These are phyloP conservation scores for Spicauda simplicius DNA, from an alignment of 2,888 invertebrate genomes.

Conservation along the genomic window DNA sequence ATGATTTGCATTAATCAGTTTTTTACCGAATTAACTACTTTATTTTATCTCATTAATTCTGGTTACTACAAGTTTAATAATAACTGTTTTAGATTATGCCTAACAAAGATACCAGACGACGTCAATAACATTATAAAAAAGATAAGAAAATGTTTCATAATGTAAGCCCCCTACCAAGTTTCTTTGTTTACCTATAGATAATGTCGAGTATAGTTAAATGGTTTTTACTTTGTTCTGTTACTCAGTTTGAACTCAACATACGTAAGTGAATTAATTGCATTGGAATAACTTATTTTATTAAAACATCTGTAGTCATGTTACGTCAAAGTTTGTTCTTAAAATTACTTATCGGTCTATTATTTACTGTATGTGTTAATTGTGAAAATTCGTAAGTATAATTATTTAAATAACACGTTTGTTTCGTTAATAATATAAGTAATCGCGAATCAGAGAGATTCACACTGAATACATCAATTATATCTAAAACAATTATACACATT, in stretches of 20 bases:
- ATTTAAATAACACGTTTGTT: too few relatives aligned
- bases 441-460: too few relatives aligned
- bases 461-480: too few relatives aligned
- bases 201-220: conserved; percentile 17
- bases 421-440: too few relatives aligned
- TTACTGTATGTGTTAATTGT: conserved; percentile 43
- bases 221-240: conserved; percentile 9
- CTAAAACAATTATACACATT: too few relatives aligned
- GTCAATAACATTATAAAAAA: conserved; percentile 63
- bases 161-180: conserved; percentile 37
- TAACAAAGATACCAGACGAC: conserved; percentile 47
- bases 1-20: too few relatives aligned
- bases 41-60: too few relatives aligned
- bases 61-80: conserved; percentile 12
- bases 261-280: conserved; percentile 33
- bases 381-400: conserved; percentile 48
- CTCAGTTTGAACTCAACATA: conserved; percentile 14
- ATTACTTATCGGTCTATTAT: conserved; percentile 38
- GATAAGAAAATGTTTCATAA: conserved; percentile 69
- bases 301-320: not conserved
- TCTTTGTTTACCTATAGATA: conserved; percentile 39
- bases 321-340: not conserved
- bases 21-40: not conserved
- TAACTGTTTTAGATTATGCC: conserved; percentile 40
- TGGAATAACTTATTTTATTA: not conserved